Evolutionary conservation across 2,797 vertebrate species (phyloP).

Genomic region (Phataginus tricuspis): DNA sequence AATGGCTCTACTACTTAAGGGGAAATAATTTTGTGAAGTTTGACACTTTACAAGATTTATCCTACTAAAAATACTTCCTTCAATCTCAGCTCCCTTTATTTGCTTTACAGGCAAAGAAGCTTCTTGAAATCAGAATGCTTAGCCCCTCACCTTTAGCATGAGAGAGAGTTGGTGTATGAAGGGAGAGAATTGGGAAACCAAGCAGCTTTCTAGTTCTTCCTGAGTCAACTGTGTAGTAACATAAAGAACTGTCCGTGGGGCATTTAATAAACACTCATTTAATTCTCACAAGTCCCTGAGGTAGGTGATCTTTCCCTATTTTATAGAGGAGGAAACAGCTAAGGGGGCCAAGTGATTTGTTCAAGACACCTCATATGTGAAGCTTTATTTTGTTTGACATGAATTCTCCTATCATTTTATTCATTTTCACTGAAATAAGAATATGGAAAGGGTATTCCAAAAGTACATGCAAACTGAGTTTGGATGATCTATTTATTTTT

Average conservation of each 20-base stretch:
- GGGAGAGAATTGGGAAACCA: not conserved
- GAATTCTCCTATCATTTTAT: not conserved
- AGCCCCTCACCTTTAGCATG: not conserved
- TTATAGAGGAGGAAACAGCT: constrained; percentile 15
- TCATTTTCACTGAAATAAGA: constrained; percentile 2
- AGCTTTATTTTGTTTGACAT: not conserved
- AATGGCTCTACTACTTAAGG: not conserved
- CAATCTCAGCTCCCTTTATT: not conserved
- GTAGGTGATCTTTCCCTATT: not conserved
- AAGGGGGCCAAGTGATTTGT: not conserved
- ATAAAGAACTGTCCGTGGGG: not conserved
- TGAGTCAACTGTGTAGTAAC: not conserved
- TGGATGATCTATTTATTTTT: not conserved
- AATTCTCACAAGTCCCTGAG: not conserved
- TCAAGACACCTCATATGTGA: not conserved
- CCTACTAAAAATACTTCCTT: not conserved
- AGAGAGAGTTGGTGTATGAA: not conserved
- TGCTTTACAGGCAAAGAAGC: not conserved
- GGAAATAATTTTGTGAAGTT: not conserved
- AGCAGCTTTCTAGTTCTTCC: not conserved
- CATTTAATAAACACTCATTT: not conserved
- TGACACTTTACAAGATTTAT: not conserved
- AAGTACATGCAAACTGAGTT: not conserved
- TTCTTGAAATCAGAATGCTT: not conserved
- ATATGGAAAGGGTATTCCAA: not conserved